Conservation (phyloP, 2,113 vertebrate species). For the Lophura nycthemera region DNA sequence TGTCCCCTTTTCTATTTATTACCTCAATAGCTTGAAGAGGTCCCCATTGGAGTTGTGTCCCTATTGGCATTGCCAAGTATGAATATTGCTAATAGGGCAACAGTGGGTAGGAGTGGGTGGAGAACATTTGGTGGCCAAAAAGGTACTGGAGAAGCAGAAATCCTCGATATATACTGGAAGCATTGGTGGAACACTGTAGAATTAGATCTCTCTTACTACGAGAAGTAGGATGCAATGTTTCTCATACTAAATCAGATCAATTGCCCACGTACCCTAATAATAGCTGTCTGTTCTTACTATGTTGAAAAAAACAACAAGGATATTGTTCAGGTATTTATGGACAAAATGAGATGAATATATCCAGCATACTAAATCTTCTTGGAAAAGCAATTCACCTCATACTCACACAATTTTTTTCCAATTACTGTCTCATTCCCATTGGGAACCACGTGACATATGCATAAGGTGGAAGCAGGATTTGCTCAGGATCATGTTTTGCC, state of each 20-base stretch:
- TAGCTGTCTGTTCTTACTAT: not conserved
- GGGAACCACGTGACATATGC: not conserved
- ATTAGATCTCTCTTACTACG: not conserved
- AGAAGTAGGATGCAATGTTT: not conserved
- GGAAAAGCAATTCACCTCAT: not conserved
- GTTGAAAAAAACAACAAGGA: not conserved
- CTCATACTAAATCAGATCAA: not conserved
- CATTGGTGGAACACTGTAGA: fast-evolving
- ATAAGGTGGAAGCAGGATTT: not conserved
- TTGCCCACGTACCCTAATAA: not conserved
- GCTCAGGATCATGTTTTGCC: constrained; percentile 48
- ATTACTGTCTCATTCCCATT: not conserved
- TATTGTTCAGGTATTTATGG: not conserved
- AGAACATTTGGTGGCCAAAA: not conserved
- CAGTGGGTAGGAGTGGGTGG: not conserved
- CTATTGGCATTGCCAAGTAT: not conserved
- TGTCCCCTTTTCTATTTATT: not conserved
- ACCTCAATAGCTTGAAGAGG: not conserved
- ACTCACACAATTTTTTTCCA: not conserved
- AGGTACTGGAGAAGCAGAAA: not conserved
- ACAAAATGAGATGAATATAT: not conserved
- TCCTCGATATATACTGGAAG: not conserved
- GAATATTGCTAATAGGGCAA: too few relatives aligned
- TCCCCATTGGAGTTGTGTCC: not conserved
- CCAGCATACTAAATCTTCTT: not conserved